phyloP scores from a whole-genome alignment of 2,113 vertebrate genomes.

The Lampris megalopsis region DNA sequence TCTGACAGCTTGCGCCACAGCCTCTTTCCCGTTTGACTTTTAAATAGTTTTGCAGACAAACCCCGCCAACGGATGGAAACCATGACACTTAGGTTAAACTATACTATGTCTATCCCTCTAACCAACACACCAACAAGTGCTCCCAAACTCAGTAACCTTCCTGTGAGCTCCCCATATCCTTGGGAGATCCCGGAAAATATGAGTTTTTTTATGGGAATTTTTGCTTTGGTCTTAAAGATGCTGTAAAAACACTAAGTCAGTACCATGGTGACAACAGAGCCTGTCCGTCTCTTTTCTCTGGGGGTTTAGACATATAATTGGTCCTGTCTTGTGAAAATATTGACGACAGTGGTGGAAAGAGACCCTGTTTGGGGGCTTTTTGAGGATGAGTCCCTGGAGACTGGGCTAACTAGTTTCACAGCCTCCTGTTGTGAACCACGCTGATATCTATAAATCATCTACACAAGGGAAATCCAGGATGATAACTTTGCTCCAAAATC shows the following conservation, averaged over 20 bases:
- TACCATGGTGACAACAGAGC: conserved; percentile 19
- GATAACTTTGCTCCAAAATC: not conserved
- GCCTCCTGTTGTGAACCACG: not conserved
- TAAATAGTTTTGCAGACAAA: conserved; percentile 62
- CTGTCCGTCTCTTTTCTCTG: not conserved
- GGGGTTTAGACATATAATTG: not conserved
- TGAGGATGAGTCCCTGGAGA: too few relatives aligned
- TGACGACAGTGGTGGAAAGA: conserved; percentile 22
- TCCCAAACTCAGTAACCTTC: conserved; percentile 30
- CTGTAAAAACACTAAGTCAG: conserved; percentile 59
- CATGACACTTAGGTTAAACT: conserved; percentile 55
- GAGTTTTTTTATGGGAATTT: conserved; percentile 26
- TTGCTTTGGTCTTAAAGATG: conserved; percentile 39
- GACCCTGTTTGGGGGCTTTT: too few relatives aligned
- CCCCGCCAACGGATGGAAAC: conserved; percentile 64
- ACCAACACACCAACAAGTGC: conserved; percentile 41
- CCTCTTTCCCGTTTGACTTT: conserved; percentile 53
- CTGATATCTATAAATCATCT: conserved; percentile 27
- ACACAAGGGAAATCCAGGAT: conserved; percentile 8
- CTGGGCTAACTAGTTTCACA: not conserved
- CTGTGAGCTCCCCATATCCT: conserved; percentile 36
- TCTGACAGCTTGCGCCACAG: conserved; percentile 28
- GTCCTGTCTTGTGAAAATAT: conserved; percentile 6
- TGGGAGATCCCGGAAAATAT: conserved; percentile 51
- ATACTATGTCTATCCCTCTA: conserved; percentile 30